These are phyloP conservation scores for Falco punctatus DNA, from an alignment of 2,113 vertebrate species.

Conservation along the genomic window DNA sequence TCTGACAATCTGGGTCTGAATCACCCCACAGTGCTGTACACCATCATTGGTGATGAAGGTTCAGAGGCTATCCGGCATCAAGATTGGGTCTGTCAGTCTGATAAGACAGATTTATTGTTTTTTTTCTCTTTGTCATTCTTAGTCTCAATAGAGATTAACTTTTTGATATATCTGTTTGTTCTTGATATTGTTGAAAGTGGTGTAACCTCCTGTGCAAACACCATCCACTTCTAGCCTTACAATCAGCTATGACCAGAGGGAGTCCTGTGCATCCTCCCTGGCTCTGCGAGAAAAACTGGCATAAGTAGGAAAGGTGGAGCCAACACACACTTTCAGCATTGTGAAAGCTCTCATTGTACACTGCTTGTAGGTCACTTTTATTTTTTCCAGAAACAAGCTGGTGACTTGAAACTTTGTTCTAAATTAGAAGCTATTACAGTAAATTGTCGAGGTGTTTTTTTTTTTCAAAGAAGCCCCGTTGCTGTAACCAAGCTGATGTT, in stretches of 20 bases:
- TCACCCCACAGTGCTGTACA: accelerated
- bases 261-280: not conserved
- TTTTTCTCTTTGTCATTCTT: too few relatives aligned
- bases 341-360: not conserved
- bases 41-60: accelerated
- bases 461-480: not conserved
- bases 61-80: not conserved
- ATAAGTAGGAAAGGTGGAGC: not conserved
- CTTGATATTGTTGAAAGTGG: too few relatives aligned
- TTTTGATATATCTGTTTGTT: too few relatives aligned
- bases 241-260: not conserved
- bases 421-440: not conserved
- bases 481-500: not conserved
- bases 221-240: not conserved
- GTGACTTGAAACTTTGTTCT: not conserved
- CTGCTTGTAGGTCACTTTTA: not conserved
- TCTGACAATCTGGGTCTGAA: accelerated
- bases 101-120: too few relatives aligned
- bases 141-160: too few relatives aligned
- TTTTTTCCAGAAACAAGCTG: not conserved
- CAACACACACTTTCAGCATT: not conserved
- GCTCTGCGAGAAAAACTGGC: not conserved
- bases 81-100: too few relatives aligned
- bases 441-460: not conserved
- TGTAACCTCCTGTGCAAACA: not conserved